A percentile compares a stretch with the other conserved stretches of the same genome.
Conservation (phyloP, 2,113 vertebrate species). For the Enhydra lutris region DNA sequence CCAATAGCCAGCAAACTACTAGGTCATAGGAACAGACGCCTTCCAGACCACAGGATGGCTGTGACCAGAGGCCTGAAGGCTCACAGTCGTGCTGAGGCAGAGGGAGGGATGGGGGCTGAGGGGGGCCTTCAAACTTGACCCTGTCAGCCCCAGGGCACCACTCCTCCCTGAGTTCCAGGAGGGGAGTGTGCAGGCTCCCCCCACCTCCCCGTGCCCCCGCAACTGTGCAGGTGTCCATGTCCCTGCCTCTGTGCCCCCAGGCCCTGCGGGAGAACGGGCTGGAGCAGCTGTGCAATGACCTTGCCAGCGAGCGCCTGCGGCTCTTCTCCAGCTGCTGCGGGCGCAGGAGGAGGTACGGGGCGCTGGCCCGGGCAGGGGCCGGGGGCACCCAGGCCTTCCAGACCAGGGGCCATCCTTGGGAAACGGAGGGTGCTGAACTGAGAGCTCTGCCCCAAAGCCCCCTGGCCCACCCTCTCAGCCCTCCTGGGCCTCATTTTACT, state of each 20-base stretch:
- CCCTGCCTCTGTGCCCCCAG: slow-evolving; percentile 73
- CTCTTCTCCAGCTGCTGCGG: slow-evolving; percentile 86
- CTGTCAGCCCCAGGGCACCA: not conserved
- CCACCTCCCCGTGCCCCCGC: fast-evolving
- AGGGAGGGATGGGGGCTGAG: not conserved
- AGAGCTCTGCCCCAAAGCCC: not conserved
- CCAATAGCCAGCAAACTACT: not conserved
- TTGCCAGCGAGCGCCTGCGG: slow-evolving; percentile 92
- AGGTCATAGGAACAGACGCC: not conserved
- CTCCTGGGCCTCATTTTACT: not conserved
- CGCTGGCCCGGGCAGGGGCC: fast-evolving
- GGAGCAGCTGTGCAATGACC: slow-evolving; percentile 95
- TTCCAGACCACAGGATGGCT: not conserved
- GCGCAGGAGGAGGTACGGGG: slow-evolving; percentile 89
- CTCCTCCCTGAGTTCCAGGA: not conserved
- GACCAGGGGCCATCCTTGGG: not conserved
- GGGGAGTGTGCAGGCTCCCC: fast-evolving
- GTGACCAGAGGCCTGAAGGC: not conserved
- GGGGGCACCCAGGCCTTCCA: not conserved
- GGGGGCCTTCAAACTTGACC: not conserved
- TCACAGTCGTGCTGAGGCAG: not conserved
- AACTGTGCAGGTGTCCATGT: not conserved
- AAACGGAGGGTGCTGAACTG: fast-evolving
- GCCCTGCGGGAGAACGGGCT: slow-evolving; percentile 92
- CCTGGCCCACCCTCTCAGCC: not conserved